Evolutionary conservation across 2,797 vertebrate genomes (phyloP).

Genomic region (Syndactyla subalaris): DNA sequence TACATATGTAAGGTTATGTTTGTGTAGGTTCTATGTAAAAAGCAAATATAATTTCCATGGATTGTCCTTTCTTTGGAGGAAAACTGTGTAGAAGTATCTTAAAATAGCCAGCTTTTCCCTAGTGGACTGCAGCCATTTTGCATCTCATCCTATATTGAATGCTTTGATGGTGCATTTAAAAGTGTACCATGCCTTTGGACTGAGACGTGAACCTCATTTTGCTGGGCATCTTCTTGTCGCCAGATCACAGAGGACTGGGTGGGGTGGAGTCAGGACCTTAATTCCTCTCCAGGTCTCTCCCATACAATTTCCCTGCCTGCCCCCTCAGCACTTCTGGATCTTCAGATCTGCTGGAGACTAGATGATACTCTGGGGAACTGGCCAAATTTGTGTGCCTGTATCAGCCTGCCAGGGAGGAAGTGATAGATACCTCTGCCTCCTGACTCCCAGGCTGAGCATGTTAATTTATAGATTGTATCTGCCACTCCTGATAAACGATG

Average conservation of each 20-base stretch:
- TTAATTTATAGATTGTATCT: constrained; percentile 73
- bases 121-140: not conserved
- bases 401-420: constrained; percentile 22
- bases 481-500: constrained; percentile 61
- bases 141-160: not conserved
- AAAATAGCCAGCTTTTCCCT: not conserved
- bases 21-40: not conserved
- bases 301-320: not conserved
- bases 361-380: constrained; percentile 13
- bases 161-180: not conserved
- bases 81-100: not conserved
- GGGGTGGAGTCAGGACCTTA: not conserved
- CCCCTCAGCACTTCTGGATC: not conserved
- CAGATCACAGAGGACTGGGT: not conserved
- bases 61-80: not conserved
- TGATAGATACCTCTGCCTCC: constrained; percentile 55
- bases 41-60: not conserved
- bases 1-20: not conserved
- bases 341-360: not conserved
- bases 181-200: not conserved
- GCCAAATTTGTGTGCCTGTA: constrained; percentile 30
- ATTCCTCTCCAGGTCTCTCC: not conserved
- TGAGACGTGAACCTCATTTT: not conserved
- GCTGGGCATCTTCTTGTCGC: not conserved
- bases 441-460: constrained; percentile 47